Evolutionary conservation across 2,888 invertebrate genomes (phyloP), one percentile per base, ranked within the genome.

Genomic region (Operophtera brumata): DNA sequence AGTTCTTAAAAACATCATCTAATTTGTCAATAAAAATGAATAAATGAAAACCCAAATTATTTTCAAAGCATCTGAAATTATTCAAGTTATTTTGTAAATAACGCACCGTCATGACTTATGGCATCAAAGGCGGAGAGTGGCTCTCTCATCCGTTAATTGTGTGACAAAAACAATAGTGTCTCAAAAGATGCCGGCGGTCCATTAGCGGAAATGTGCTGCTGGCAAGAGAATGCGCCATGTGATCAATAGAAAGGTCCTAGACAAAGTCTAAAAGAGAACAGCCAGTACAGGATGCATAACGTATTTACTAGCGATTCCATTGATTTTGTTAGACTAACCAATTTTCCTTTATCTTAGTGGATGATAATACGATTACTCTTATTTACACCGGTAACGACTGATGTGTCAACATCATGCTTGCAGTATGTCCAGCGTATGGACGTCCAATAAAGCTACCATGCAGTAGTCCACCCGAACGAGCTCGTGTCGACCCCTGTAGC

Each of bases 171-270:
- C 84, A 85, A 82, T 78, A 75, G 77, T 70, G 68, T 73, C 77
- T 75, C 67, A 57, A 66, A 73, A 76, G 78, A 82, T 73, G 72
- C 57, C 67, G 64, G 74, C 69, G 79, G 80, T 81, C 84, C 85
- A 86, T 87, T 86, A 86, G 77, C 73, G 77, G 71, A 77, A 83
- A 83, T 80, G 80, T 84, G 81, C 77, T 75, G 77, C 80, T 82
- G 85, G 85, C 86, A 84, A 78, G 80, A 83, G 77, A 56, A 51
- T 49, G 45, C 34, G 52, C 45, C 26, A 41, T 73, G 74, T 81
- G 81, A 84, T 85, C 85, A 84, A 85, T 84, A 82, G 80, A 78
- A 69, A 69, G 69, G 59, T 56, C 39, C 47, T 51, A 0, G 28
- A 32, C 11, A 35, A 47, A 55, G 44, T 30, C 12, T 39, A 6